Evolutionary conservation across 2,113 vertebrate species (phyloP).

Genomic region (Hirundichthys speculiger): DNA sequence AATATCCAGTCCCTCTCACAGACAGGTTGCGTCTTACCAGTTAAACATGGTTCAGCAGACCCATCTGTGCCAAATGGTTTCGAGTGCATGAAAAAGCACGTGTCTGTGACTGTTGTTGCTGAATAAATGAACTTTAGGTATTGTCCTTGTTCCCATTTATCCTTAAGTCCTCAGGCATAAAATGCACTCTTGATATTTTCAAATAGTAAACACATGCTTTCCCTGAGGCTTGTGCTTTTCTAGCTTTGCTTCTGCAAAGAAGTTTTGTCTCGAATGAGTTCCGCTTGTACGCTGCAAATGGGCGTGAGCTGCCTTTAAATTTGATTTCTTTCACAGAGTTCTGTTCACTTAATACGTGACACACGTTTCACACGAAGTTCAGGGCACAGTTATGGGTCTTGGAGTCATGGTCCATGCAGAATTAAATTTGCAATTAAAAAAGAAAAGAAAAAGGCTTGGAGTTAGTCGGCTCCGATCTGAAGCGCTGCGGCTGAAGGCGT

Average conservation of each 20-base stretch:
- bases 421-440: too few species aligned
- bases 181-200: conserved; percentile 68
- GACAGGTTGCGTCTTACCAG: conserved; percentile 51
- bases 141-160: conserved; percentile 53
- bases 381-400: too few species aligned
- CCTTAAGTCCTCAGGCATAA: conserved; percentile 46
- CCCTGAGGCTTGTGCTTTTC: conserved; percentile 39
- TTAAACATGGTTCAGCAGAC: conserved; percentile 52
- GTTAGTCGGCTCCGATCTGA: too few species aligned
- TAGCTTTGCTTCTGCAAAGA: conserved; percentile 19
- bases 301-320: too few species aligned
- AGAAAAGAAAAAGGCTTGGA: too few species aligned
- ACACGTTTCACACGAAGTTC: too few species aligned
- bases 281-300: conserved; percentile 11
- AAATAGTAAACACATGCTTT: conserved; percentile 48
- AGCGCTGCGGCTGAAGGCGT: too few species aligned
- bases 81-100: conserved; percentile 41
- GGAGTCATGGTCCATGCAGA: too few species aligned
- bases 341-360: too few species aligned
- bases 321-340: too few species aligned
- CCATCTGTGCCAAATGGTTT: conserved; percentile 57
- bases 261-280: conserved; percentile 16
- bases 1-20: conserved; percentile 27
- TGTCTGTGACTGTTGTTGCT: conserved; percentile 31
- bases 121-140: conserved; percentile 62